Evolutionary conservation across 2,113 vertebrate genomes (phyloP).

Genomic region (Muntiacus reevesi): DNA sequence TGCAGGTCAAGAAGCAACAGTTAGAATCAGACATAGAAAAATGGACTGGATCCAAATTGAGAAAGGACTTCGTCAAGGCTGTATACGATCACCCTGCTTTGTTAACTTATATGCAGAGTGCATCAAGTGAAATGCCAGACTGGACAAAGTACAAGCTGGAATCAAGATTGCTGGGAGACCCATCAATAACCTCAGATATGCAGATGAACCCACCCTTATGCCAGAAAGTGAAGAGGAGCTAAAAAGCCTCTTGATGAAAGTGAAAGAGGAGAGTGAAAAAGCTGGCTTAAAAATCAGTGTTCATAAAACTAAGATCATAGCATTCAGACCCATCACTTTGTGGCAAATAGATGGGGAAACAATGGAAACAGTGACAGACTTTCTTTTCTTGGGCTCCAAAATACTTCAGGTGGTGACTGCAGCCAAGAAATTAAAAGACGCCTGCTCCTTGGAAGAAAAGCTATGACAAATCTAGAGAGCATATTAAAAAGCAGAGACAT

Average conservation of each 20-base stretch:
- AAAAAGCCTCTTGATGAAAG: background rate
- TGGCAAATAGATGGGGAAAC: background rate
- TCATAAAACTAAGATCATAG: background rate
- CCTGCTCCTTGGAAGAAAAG: background rate
- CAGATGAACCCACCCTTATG: background rate
- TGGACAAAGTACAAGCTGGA: background rate
- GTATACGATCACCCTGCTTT: background rate
- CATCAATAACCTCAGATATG: background rate
- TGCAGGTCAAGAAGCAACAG: background rate
- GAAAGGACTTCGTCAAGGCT: background rate
- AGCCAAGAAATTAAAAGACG: background rate
- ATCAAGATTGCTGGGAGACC: background rate
- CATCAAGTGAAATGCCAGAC: fast-evolving
- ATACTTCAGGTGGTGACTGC: background rate
- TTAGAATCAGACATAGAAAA: background rate
- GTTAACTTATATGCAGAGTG: background rate
- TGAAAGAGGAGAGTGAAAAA: background rate
- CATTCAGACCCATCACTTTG: background rate
- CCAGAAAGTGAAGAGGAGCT: background rate
- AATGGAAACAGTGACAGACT: background rate
- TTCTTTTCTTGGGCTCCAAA: background rate
- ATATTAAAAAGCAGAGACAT: background rate
- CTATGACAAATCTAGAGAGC: background rate
- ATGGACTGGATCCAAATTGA: background rate
- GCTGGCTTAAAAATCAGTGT: background rate